Base-by-base conservation (phyloP, 1,140 invertebrate species). In the Drosophila novamexicana region DNA sequence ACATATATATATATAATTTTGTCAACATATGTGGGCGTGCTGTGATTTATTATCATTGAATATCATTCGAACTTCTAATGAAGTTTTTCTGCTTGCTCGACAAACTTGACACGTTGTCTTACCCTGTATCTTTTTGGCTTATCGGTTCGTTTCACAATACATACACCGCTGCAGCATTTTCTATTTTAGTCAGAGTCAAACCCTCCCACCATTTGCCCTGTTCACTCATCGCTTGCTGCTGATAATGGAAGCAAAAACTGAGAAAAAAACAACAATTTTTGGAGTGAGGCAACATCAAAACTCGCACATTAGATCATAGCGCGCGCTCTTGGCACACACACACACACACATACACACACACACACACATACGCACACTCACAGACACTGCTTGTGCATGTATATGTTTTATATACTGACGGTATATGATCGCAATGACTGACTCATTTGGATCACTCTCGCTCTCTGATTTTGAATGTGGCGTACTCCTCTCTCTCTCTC, bases 251-350 rank as follows among this genome's bases (percentile, higher is more conserved):
- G 52, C 59, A 61, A 65, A 34, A 59, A 59, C 5, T 47, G 52
- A 37, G 53, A 40, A 54, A 32, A 62, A 61, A 50, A 61, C 16
- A 42, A 42, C 44, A 63, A 54, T 22, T 36, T 37, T 54, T 68
- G 63, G 54, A 82, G 71, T 86, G 79, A 86, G 78, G 75, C 79
- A 81, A 86, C 75, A 57, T 66, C 71, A 77, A 74, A 78, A 56
- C 62, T 69, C 49, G 56, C 75, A 65, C 74, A 88, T 88, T 89
- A 88, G 83, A 88, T 88, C 83, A 88, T 88, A 88, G 58, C 49
- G 29, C 37, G 50, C 65, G 36, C 71, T 74, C 42, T 61, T 63
- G 37, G 29, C 49, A 9, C 53, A 61, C 62, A 64, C 56, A 73
- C 37, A 64, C 45, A 56, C n/a, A 39, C 12, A 16, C n/a, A 36